Evolutionary conservation across 2,113 vertebrate species (phyloP).

Genomic region (Notarius lentiginosus): DNA sequence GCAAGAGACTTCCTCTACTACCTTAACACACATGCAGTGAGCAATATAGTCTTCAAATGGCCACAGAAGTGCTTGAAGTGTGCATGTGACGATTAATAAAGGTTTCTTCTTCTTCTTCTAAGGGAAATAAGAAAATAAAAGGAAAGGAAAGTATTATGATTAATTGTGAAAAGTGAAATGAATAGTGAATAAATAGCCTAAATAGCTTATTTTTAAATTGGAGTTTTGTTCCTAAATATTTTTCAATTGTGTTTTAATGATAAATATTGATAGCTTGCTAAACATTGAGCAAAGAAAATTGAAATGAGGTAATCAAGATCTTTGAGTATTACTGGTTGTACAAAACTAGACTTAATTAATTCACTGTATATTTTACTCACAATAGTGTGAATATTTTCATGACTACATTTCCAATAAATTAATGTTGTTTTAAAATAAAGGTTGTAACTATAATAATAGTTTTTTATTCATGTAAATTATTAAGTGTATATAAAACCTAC

Average conservation of each 20-base stretch:
- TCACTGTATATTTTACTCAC: neutral
- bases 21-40: constrained; percentile 9
- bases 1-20: constrained; percentile 24
- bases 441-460: neutral
- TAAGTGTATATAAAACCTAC: neutral
- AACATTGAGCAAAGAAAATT: neutral
- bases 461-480: neutral
- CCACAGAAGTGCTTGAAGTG: too few relatives aligned
- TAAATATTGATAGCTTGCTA: neutral
- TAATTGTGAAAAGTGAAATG: neutral
- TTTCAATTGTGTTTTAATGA: neutral
- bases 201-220: neutral
- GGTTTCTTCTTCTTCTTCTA: too few relatives aligned
- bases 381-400: neutral
- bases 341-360: neutral
- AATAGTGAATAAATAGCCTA: neutral
- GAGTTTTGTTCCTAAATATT: neutral
- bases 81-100: too few relatives aligned
- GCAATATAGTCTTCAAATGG: constrained; percentile 2
- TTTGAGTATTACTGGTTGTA: neutral
- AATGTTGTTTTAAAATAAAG: neutral
- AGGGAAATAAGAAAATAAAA: neutral
- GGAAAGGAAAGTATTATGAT: neutral
- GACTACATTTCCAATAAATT: neutral
- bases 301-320: neutral